Conservation (phyloP, 92 coral and sea anemone genomes). For the Palythoa grandis region DNA sequence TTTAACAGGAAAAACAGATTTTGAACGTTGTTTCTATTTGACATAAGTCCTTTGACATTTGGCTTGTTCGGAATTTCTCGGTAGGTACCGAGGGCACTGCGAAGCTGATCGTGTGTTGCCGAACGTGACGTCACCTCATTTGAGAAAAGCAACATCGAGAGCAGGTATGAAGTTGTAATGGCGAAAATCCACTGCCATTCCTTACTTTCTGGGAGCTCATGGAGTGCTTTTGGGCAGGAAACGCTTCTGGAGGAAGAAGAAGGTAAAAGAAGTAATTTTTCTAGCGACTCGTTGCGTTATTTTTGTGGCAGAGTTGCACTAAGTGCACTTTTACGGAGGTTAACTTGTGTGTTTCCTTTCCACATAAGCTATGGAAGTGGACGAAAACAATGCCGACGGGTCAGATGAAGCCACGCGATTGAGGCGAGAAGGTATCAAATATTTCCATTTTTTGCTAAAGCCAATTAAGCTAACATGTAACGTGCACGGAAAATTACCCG, state of each 20-base stretch:
- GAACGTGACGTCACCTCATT: slow-evolving; percentile 93
- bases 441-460: neutral
- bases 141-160: slow-evolving; percentile 90
- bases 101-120: slow-evolving; percentile 67
- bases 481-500: slow-evolving; percentile 31
- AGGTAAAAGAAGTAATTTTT: slow-evolving; percentile 68
- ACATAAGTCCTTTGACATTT: slow-evolving; percentile 77
- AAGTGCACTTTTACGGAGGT: slow-evolving; percentile 63
- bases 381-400: slow-evolving; percentile 95
- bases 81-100: slow-evolving; percentile 52
- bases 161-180: slow-evolving; percentile 98
- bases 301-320: slow-evolving; percentile 29
- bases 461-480: neutral
- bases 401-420: slow-evolving; percentile 95
- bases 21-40: slow-evolving; percentile 38
- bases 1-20: slow-evolving; percentile 18
- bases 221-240: slow-evolving; percentile 89
- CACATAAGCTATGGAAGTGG: slow-evolving; percentile 94
- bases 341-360: slow-evolving; percentile 82
- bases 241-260: slow-evolving; percentile 85
- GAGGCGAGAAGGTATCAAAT: slow-evolving; percentile 81
- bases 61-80: slow-evolving; percentile 75
- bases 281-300: slow-evolving; percentile 47
- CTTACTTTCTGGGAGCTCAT: slow-evolving; percentile 98
- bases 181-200: slow-evolving; percentile 99